These are phyloP conservation scores for Bufotes viridis DNA, from an alignment of 2,797 vertebrate species.

Conservation along the genomic window DNA sequence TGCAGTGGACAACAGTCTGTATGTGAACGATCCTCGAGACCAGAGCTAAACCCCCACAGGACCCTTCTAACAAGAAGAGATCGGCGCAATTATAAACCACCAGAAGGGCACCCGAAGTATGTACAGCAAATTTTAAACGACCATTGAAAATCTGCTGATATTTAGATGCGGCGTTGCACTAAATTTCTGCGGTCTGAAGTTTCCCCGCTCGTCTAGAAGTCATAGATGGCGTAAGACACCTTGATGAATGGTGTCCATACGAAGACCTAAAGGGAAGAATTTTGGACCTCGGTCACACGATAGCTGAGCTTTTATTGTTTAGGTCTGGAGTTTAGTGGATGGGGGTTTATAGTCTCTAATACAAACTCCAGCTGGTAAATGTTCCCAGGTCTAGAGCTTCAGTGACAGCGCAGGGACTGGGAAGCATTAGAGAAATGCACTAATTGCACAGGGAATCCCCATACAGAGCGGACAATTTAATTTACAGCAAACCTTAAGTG, in stretches of 20 bases:
- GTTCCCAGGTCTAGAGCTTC: not conserved
- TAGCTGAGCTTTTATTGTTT: not conserved
- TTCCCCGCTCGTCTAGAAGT: no score
- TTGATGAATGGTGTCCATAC: not conserved
- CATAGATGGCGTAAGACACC: not conserved
- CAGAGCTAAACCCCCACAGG: no score
- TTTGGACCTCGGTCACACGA: not conserved
- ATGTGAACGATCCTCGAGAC: no score
- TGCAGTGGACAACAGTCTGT: no score
- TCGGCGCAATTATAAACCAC: no score
- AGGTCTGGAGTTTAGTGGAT: conserved; percentile 1
- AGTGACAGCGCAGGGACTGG: not conserved
- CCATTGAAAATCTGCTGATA: no score
- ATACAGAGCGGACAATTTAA: not conserved
- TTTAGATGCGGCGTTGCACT: no score
- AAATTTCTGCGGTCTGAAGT: no score
- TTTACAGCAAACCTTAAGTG: not conserved
- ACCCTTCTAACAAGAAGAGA: no score
- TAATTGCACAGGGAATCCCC: not conserved
- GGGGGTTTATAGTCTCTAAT: not conserved
- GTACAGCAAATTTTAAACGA: no score
- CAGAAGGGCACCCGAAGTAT: no score
- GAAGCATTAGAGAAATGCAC: not conserved
- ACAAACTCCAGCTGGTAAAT: not conserved
- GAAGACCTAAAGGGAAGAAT: not conserved